A percentile compares a stretch with the other conserved stretches of the same genome.
Evolutionary conservation across 2,113 vertebrate genomes (phyloP).

Genomic region (Gallinago undulata): DNA sequence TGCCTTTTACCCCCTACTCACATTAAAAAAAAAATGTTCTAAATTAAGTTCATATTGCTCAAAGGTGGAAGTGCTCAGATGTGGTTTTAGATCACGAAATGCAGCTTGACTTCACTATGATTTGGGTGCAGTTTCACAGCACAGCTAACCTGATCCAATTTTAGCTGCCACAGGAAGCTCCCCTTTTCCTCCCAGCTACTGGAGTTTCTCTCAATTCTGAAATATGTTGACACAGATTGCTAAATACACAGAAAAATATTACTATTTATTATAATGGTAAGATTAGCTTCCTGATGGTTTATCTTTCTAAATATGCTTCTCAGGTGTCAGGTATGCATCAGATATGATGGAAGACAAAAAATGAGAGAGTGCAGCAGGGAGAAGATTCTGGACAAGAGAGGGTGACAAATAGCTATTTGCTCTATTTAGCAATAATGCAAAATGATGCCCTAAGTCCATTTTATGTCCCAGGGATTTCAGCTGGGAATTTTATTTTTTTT

Average conservation of each 20-base stretch:
- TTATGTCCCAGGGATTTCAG: neutral
- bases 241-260: neutral
- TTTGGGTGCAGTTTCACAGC: neutral
- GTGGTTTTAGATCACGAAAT: neutral
- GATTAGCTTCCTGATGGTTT: neutral
- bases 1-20: neutral
- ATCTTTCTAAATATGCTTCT: neutral
- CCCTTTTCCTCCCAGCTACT: neutral
- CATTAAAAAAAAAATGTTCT: neutral
- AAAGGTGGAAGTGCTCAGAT: neutral
- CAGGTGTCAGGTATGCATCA: neutral
- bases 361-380: neutral
- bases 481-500: neutral
- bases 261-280: neutral
- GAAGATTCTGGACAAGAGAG: neutral
- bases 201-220: neutral
- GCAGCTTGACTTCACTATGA: neutral
- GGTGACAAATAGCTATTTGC: neutral
- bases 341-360: neutral
- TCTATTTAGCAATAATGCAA: neutral
- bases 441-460: neutral
- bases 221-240: neutral
- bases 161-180: neutral
- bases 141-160: neutral
- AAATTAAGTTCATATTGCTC: neutral